Percentiles rank a stretch among this genome's conserved stretches.
Evolutionary conservation across 2,888 invertebrate genomes (phyloP).

Genomic region (Pyrocoelia pectoralis): DNA sequence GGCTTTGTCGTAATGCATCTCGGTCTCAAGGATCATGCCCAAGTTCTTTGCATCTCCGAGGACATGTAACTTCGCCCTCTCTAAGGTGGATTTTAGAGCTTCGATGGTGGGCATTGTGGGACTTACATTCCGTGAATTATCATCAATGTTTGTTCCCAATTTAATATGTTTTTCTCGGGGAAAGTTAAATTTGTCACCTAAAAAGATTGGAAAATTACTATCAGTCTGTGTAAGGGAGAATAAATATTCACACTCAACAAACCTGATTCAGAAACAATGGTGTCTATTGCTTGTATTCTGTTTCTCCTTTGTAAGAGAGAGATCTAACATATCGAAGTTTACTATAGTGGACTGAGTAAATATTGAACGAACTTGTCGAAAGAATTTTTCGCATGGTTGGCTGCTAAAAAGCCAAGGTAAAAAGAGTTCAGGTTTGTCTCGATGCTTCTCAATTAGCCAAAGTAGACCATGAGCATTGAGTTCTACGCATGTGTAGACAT

Average conservation of each 20-base stretch:
- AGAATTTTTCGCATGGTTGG: conserved; percentile 31
- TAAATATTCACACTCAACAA: background rate
- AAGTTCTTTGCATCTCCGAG: background rate
- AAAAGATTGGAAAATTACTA: background rate
- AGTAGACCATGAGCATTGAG: background rate
- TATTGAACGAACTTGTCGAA: conserved; percentile 29
- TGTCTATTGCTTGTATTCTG: background rate
- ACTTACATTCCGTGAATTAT: background rate
- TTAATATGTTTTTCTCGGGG: background rate
- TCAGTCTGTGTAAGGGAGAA: background rate
- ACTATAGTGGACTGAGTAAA: conserved; percentile 10
- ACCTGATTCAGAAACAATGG: background rate
- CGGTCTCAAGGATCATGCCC: background rate
- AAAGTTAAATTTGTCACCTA: background rate
- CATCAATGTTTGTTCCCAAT: background rate
- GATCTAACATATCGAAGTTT: background rate
- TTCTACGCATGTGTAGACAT: background rate
- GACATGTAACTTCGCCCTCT: background rate
- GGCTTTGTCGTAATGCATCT: too few species aligned
- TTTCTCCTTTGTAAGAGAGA: background rate
- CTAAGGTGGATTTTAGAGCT: background rate
- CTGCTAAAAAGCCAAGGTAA: background rate
- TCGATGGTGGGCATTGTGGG: background rate
- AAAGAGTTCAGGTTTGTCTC: background rate
- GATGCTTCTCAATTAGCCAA: conserved; percentile 7